phyloP scores from a whole-genome alignment of 2,113 vertebrate genomes.

The Mobula hypostoma region DNA sequence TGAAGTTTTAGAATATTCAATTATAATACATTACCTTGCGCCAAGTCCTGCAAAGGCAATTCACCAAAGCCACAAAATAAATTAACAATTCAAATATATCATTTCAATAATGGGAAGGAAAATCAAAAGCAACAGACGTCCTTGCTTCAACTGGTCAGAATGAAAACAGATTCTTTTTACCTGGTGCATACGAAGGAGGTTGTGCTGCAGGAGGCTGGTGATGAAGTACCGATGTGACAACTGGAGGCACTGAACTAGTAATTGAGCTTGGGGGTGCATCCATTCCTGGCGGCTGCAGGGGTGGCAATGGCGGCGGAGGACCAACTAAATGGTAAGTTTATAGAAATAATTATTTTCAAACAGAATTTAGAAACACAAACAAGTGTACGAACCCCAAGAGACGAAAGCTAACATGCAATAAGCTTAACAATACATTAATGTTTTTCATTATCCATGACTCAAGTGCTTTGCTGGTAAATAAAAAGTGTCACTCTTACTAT shows the following conservation, averaged over 20 bases:
- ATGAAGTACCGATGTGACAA: slow-evolving; percentile 88
- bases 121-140: background rate
- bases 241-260: slow-evolving; percentile 86
- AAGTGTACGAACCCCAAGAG: background rate
- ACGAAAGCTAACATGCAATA: background rate
- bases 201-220: slow-evolving; percentile 76
- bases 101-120: background rate
- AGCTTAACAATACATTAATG: slow-evolving; percentile 36
- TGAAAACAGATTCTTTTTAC: slow-evolving; percentile 58
- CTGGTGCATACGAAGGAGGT: slow-evolving; percentile 75
- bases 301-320: slow-evolving; percentile 88
- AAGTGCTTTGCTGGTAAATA: background rate
- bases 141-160: background rate
- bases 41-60: background rate
- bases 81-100: background rate
- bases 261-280: slow-evolving; percentile 88
- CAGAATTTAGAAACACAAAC: background rate
- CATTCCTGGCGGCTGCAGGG: slow-evolving; percentile 85
- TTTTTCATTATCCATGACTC: background rate
- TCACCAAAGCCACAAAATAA: background rate
- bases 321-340: slow-evolving; percentile 58
- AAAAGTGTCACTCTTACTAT: background rate
- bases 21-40: background rate
- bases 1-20: background rate
- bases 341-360: background rate